Evolutionary conservation across 1,140 invertebrate species (phyloP).

Genomic region (Pteromalus puparum): DNA sequence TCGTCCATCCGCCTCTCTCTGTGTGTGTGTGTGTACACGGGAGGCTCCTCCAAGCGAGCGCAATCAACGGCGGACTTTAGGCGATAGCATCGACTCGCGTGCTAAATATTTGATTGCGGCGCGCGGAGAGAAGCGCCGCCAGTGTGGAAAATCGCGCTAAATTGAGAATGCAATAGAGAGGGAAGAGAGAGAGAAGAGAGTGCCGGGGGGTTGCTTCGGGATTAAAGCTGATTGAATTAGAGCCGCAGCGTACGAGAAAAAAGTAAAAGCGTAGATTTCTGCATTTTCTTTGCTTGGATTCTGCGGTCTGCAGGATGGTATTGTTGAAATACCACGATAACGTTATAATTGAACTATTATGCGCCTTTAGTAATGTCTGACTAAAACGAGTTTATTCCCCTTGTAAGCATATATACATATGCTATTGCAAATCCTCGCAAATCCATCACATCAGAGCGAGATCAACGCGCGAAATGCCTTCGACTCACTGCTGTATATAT

Average conservation of each 20-base stretch:
- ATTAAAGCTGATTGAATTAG: slow-evolving; percentile 18
- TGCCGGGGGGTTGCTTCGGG: not conserved
- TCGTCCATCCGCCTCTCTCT: not conserved
- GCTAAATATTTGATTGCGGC: slow-evolving; percentile 44
- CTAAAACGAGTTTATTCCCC: no score
- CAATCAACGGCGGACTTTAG: not conserved
- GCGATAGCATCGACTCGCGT: slow-evolving; percentile 23
- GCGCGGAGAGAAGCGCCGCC: not conserved
- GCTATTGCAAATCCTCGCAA: not conserved
- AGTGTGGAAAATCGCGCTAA: slow-evolving; percentile 9
- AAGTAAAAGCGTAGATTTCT: not conserved
- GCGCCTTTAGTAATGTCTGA: no score
- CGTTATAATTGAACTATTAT: no score
- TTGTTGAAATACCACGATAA: no score
- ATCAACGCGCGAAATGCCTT: slow-evolving; percentile 2
- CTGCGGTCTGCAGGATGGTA: no score
- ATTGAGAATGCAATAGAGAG: slow-evolving; percentile 32
- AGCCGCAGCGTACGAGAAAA: not conserved
- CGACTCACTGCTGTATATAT: not conserved
- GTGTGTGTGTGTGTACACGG: not conserved
- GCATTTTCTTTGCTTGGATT: not conserved
- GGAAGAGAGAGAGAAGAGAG: not conserved
- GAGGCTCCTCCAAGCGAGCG: not conserved
- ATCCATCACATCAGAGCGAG: not conserved
- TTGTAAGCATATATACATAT: no score